These are phyloP conservation scores for Platichthys stellatus DNA, from an alignment of 2,113 vertebrate species.

Conservation along the genomic window DNA sequence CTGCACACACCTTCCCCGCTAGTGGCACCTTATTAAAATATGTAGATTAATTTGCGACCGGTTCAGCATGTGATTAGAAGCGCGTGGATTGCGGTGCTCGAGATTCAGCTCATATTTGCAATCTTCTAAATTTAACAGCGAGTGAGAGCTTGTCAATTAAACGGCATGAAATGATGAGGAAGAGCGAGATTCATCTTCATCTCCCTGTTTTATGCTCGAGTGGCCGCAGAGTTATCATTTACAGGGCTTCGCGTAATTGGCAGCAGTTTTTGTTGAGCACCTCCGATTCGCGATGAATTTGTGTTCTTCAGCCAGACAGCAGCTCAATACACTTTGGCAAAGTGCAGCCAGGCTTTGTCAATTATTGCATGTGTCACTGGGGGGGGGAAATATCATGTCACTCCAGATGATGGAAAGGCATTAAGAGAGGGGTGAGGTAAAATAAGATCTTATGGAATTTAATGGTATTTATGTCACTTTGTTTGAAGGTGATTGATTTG, in stretches of 20 bases:
- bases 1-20: conserved; percentile 77
- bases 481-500: conserved; percentile 77
- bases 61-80: conserved; percentile 87
- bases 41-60: conserved; percentile 95
- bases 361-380: conserved; percentile 67
- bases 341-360: conserved; percentile 79
- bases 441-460: conserved; percentile 77
- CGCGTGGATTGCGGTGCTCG: conserved; percentile 88
- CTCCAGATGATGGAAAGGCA: conserved; percentile 74
- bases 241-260: conserved; percentile 94
- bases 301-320: conserved; percentile 80
- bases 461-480: conserved; percentile 79
- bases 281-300: conserved; percentile 88
- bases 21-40: conserved; percentile 90
- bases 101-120: conserved; percentile 94
- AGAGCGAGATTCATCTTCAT: conserved; percentile 97
- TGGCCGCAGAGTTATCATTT: conserved; percentile 93
- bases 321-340: conserved; percentile 75
- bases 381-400: conserved; percentile 69
- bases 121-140: conserved; percentile 95
- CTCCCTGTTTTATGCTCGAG: conserved; percentile 97
- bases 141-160: conserved; percentile 98
- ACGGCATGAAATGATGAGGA: conserved; percentile 96
- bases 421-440: conserved; percentile 65
- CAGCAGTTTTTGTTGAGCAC: conserved; percentile 87